These are phyloP conservation scores for Polymixis flavicincta DNA, from an alignment of 2,888 invertebrate species.

Conservation along the genomic window DNA sequence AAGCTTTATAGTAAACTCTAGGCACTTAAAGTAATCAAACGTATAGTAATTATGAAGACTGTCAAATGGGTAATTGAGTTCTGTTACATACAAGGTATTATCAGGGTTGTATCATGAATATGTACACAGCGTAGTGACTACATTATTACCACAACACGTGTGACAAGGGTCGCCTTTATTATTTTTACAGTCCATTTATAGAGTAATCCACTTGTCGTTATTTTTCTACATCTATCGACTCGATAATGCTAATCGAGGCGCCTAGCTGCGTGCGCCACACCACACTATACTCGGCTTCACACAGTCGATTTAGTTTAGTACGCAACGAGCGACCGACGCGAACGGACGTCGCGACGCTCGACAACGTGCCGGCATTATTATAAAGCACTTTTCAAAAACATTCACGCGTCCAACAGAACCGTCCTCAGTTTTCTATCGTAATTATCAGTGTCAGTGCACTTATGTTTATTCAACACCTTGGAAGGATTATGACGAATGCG, in stretches of 20 bases:
- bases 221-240: constrained; percentile 74
- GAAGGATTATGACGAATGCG: constrained; percentile 64
- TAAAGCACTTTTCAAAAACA: constrained; percentile 73
- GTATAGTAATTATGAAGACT: neutral
- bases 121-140: constrained; percentile 9
- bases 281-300: constrained; percentile 77
- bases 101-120: constrained; percentile 14
- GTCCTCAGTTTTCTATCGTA: constrained; percentile 79
- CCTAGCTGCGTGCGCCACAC: constrained; percentile 85
- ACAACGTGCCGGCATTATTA: constrained; percentile 75
- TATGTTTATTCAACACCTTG: constrained; percentile 66
- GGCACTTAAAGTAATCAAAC: neutral
- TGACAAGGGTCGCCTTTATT: constrained; percentile 40
- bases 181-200: constrained; percentile 44
- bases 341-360: constrained; percentile 73
- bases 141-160: constrained; percentile 32
- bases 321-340: constrained; percentile 78
- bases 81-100: constrained; percentile 6
- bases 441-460: constrained; percentile 73
- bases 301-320: constrained; percentile 83
- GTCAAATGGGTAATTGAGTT: constrained; percentile 5
- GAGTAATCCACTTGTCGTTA: constrained; percentile 66
- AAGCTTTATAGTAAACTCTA: neutral
- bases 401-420: constrained; percentile 81
- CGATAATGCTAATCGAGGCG: constrained; percentile 81